phyloP scores from a whole-genome alignment of 2,888 invertebrate species.

The Spicauda simplicius region DNA sequence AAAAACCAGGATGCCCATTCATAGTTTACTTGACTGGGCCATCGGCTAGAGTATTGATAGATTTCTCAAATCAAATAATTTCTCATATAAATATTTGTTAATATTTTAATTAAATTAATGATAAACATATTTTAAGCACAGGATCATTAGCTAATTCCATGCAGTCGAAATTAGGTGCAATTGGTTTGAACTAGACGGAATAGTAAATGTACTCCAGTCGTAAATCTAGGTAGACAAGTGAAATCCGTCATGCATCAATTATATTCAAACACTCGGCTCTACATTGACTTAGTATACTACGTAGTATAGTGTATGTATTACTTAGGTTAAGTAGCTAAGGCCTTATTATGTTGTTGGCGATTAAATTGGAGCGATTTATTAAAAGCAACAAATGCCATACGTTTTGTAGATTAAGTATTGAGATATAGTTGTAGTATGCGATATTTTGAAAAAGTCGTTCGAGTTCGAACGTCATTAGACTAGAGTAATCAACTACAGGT shows the following conservation, averaged over 20 bases:
- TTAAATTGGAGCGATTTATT: background rate
- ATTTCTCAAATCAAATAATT: no score
- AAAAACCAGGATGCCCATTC: no score
- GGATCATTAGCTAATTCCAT: constrained; percentile 3
- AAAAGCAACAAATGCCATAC: background rate
- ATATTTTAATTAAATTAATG: background rate
- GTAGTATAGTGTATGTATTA: background rate
- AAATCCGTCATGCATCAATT: constrained; percentile 21
- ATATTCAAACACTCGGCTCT: constrained; percentile 4
- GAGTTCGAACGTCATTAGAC: no score
- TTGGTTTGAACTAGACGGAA: constrained; percentile 8
- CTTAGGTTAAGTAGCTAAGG: background rate
- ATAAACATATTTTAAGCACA: background rate
- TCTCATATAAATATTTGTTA: background rate
- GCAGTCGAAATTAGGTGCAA: constrained; percentile 10
- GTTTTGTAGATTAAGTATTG: no score
- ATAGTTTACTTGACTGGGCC: no score
- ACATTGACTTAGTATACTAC: background rate
- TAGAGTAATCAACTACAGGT: no score
- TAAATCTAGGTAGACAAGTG: constrained; percentile 9
- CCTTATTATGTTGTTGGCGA: background rate
- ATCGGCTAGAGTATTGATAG: no score
- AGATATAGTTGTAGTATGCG: no score
- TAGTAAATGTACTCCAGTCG: constrained; percentile 6
- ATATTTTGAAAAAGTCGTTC: no score